Evolutionary conservation across 2,888 invertebrate species (phyloP).

Genomic region (Allygus modestus): DNA sequence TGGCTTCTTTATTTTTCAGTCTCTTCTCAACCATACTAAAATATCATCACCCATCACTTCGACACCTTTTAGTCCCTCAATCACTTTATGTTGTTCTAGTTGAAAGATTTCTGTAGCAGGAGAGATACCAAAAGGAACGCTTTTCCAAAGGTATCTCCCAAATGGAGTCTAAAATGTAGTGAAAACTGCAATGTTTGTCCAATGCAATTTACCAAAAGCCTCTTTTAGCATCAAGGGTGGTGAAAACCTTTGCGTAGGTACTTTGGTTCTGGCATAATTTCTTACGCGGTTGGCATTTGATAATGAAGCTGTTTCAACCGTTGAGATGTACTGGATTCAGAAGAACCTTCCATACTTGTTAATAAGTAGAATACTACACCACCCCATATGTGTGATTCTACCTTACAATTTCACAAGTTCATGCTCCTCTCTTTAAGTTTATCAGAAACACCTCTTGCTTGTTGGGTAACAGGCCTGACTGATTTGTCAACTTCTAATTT

Average conservation of each 20-base stretch:
- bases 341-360: background rate
- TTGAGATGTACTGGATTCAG: background rate
- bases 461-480: no score
- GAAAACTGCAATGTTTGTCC: background rate
- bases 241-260: background rate
- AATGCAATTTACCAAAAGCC: background rate
- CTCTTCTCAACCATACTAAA: background rate
- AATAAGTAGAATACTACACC: background rate
- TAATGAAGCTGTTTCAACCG: background rate
- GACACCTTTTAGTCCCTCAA: background rate
- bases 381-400: background rate
- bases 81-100: background rate
- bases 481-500: no score
- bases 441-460: no score
- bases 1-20: background rate
- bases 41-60: background rate
- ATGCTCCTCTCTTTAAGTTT: no score
- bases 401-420: no score
- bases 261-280: background rate
- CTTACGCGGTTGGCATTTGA: background rate
- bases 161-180: background rate
- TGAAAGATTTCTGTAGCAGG: background rate
- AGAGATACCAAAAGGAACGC: background rate
- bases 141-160: background rate
- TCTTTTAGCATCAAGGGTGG: background rate